phyloP scores from a whole-genome alignment of 2,797 vertebrate species.

The Hippocampus kuda region DNA sequence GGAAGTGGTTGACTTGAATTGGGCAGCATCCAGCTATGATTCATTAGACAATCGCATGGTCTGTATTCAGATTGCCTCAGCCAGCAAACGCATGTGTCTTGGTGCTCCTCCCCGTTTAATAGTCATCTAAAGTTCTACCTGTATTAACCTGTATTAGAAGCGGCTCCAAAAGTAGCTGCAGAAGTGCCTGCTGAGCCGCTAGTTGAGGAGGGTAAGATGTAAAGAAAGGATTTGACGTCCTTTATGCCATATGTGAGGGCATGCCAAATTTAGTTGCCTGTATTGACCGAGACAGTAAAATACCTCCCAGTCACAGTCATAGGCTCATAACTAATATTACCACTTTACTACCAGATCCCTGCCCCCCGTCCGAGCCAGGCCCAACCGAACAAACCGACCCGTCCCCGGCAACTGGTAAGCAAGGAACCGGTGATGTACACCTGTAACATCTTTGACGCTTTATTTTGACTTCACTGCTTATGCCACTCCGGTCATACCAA shows the following conservation, averaged over 20 bases:
- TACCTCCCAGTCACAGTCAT: background rate
- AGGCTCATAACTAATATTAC: slow-evolving; percentile 15
- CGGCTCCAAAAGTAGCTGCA: slow-evolving; percentile 28
- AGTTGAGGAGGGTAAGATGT: slow-evolving; percentile 47
- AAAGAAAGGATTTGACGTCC: background rate
- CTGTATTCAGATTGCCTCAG: background rate
- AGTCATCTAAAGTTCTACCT: background rate
- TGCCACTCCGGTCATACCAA: slow-evolving; percentile 26
- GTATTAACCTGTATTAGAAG: slow-evolving; percentile 34
- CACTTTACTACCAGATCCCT: slow-evolving; percentile 28
- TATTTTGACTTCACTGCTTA: slow-evolving; percentile 15
- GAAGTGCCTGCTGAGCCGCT: slow-evolving; percentile 26
- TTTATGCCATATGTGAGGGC: background rate
- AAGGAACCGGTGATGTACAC: slow-evolving; percentile 12
- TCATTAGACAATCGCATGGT: slow-evolving; percentile 15
- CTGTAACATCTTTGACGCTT: background rate
- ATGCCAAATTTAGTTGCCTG: background rate
- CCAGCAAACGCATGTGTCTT: slow-evolving; percentile 18
- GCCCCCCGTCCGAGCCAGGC: slow-evolving; percentile 17
- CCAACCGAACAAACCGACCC: slow-evolving; percentile 14
- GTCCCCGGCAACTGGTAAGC: slow-evolving; percentile 43
- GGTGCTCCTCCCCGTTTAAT: background rate
- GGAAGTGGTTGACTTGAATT: background rate
- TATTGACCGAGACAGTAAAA: background rate
- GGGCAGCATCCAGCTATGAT: slow-evolving; percentile 17